These are phyloP conservation scores for Benthosema pterotum DNA, from an alignment of 2,797 vertebrate genomes.

Conservation along the genomic window DNA sequence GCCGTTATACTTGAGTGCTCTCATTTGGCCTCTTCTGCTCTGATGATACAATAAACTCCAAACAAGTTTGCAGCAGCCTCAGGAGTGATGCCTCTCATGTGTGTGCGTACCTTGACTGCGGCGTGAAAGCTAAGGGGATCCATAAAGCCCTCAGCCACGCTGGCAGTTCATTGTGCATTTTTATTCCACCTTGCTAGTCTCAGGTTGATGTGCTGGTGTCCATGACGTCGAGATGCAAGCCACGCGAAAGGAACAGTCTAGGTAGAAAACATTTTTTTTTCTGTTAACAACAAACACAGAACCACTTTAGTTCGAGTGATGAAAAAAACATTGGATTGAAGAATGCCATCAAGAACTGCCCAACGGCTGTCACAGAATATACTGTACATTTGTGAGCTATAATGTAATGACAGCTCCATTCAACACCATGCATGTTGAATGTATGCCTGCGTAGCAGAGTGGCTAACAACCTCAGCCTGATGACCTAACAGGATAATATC, in stretches of 20 bases:
- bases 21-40: slow-evolving; percentile 75
- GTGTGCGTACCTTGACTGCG: slow-evolving; percentile 54
- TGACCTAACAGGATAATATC: no score
- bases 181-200: slow-evolving; percentile 11
- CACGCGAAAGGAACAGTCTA: neutral
- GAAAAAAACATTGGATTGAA: neutral
- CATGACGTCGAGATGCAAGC: slow-evolving; percentile 25
- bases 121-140: slow-evolving; percentile 40
- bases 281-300: neutral
- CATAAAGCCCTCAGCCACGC: slow-evolving; percentile 36
- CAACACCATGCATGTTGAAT: no score
- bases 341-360: neutral
- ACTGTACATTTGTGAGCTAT: no score
- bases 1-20: slow-evolving; percentile 74
- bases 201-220: slow-evolving; percentile 2
- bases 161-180: slow-evolving; percentile 34
- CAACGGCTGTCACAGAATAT: no score
- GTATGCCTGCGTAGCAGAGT: no score
- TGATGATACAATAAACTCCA: slow-evolving; percentile 75
- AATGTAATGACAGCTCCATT: no score
- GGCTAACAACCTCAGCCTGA: no score
- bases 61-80: slow-evolving; percentile 72
- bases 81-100: slow-evolving; percentile 62
- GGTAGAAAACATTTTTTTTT: no score
- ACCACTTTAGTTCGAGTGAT: neutral